A percentile compares a stretch with the other conserved stretches of the same genome.
Evolutionary conservation across 2,113 vertebrate genomes (phyloP).

Genomic region (Salvelinus namaycush): DNA sequence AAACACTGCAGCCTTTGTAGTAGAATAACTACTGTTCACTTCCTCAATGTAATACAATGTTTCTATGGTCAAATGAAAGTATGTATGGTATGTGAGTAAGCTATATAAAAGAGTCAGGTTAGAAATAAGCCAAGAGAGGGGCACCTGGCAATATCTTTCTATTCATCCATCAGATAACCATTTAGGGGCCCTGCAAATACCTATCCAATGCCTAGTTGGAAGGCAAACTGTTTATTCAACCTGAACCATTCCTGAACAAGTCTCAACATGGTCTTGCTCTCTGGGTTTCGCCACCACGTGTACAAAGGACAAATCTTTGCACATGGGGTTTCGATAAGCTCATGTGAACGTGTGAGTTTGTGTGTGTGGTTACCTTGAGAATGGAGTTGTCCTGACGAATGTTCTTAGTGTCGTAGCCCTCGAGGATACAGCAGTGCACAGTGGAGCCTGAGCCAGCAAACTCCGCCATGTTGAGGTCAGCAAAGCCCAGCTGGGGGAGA

Average conservation of each 20-base stretch:
- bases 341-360: background rate
- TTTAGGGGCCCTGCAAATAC: no score
- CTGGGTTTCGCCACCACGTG: no score
- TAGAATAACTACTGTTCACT: background rate
- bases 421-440: slow-evolving; percentile 93
- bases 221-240: no score
- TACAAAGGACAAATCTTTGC: no score
- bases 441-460: slow-evolving; percentile 96
- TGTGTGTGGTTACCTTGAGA: slow-evolving; percentile 81
- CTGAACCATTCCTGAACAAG: no score
- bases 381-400: slow-evolving; percentile 99
- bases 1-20: background rate
- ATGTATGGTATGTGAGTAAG: background rate
- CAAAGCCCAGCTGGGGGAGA: slow-evolving; percentile 87
- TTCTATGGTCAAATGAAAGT: background rate
- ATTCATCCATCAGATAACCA: no score
- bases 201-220: no score
- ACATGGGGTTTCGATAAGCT: no score
- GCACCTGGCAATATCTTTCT: no score
- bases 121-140: no score
- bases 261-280: no score
- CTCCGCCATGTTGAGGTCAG: slow-evolving; percentile 97
- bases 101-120: no score
- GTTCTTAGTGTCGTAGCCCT: slow-evolving; percentile 98
- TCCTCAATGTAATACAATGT: background rate